Evolutionary conservation across 2,797 vertebrate species (phyloP).

Genomic region (Gallirallus australis): DNA sequence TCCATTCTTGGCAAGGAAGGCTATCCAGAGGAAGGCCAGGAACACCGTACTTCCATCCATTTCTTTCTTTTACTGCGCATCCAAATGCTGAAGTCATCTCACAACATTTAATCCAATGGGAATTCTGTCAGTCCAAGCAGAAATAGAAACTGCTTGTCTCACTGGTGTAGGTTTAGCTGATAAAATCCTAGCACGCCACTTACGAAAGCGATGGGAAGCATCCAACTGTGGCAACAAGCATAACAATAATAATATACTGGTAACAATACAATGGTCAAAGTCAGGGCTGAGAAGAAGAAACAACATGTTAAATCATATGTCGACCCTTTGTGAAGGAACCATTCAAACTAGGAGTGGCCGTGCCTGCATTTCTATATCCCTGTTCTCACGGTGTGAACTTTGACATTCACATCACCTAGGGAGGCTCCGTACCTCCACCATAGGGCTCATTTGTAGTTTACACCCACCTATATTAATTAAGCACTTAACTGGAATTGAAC

Average conservation of each 20-base stretch:
- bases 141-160: neutral
- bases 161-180: neutral
- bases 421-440: neutral
- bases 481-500: neutral
- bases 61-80: neutral
- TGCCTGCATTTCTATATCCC: neutral
- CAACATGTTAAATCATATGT: neutral
- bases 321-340: neutral
- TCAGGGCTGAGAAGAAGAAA: neutral
- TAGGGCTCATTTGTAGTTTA: neutral
- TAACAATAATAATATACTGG: neutral
- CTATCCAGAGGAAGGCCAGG: neutral
- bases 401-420: neutral
- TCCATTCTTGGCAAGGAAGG: neutral
- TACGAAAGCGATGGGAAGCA: neutral
- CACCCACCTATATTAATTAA: neutral
- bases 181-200: neutral
- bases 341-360: neutral
- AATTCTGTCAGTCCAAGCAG: neutral
- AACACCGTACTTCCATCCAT: neutral
- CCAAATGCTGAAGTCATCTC: neutral
- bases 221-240: accelerated
- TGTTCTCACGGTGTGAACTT: neutral
- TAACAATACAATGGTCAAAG: neutral
- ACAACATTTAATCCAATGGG: neutral